Evolutionary conservation across 2,797 vertebrate genomes (phyloP).

Genomic region (Dallia pectoralis): DNA sequence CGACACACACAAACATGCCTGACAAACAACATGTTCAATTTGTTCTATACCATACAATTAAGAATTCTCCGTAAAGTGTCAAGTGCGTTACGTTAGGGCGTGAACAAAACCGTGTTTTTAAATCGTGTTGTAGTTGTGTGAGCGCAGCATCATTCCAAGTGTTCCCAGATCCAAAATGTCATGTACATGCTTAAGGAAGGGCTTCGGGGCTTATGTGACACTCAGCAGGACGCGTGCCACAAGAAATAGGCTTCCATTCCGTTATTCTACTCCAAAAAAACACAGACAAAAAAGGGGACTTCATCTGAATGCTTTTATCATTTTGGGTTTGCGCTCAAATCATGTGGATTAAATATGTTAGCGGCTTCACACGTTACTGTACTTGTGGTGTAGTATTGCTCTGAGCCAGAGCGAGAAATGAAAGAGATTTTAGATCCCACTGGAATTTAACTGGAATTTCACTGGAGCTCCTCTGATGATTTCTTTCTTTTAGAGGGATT

Average conservation of each 20-base stretch:
- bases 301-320: constrained; percentile 60
- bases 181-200: neutral
- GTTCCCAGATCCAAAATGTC: neutral
- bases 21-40: neutral
- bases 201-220: neutral
- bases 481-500: neutral
- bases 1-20: neutral
- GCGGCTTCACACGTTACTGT: neutral
- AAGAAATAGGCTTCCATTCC: constrained; percentile 60
- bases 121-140: neutral
- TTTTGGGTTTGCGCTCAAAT: constrained; percentile 46
- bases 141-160: neutral
- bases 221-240: constrained; percentile 45
- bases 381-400: constrained; percentile 29
- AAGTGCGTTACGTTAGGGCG: neutral
- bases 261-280: constrained; percentile 19
- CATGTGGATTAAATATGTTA: constrained; percentile 52
- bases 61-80: neutral
- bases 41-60: neutral
- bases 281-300: constrained; percentile 28
- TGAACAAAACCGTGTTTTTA: neutral
- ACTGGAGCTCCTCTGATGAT: neutral
- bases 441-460: neutral
- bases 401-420: constrained; percentile 47
- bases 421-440: constrained; percentile 36